Evolutionary conservation across 1,140 invertebrate genomes (phyloP), one percentile per base, ranked within the genome.

Genomic region (Sinella curviseta): DNA sequence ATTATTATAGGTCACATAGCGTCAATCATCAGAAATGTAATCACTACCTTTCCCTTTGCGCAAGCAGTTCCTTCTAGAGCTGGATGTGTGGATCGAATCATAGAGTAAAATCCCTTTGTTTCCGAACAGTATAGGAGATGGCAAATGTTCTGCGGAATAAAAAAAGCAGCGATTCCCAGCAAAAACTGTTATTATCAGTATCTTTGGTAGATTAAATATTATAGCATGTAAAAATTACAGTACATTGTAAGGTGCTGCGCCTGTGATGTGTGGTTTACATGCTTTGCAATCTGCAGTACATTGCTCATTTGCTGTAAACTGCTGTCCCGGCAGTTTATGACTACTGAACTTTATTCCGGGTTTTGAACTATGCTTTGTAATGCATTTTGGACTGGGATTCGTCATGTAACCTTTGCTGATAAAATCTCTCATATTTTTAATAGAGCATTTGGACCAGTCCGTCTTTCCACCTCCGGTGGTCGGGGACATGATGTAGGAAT

Each of bases 381-480:
- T 70, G 30, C 65, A 70, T 24, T 33, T 30, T 33, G 65, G 65
- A 31, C 26, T 4, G 8, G 65, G 65, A 33, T 30, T 70, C 55
- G 48, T 67, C 1, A 30, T 33, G 16, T 78, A 73, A 1, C 78
- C 78, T 14, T 39, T 76, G n/a, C 26, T 30, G 24, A 79, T 28
- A 33, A 79, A 79, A 28, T 79, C 14, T 75, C 54, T 79, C 20
- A 79, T 1, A 65, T 79, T 79, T 0, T 39, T 33, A 17, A 24
- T 39, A 8, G 78, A 79, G 48, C 78, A 79, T 39, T 24, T 75
- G 0, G 78, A 79, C 78, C 78, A 79, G 1, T 39, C 55, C 2
- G 74, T 55, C 31, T 79, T 79, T n/a, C 78, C 78, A 30, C 26
- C 39, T n/a, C 78, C 78, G 4, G 78, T 76, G 1, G 78, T 76